Percentiles rank a stretch among this genome's conserved stretches.
Conservation (phyloP, 2,797 vertebrate species). For the Nothura maculosa region DNA sequence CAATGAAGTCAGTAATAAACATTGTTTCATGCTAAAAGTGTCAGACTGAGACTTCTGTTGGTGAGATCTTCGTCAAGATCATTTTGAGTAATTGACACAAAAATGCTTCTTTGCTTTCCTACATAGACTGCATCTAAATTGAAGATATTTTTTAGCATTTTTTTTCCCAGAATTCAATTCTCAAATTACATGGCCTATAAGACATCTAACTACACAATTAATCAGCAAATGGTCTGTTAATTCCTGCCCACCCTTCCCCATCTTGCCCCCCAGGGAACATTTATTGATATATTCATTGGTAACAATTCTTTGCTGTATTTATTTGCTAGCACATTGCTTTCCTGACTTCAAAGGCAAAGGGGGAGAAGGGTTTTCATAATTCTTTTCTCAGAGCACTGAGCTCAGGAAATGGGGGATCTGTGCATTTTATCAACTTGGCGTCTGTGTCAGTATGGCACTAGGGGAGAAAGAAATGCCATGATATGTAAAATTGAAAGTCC, state of each 20-base stretch:
- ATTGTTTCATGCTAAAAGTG: neutral
- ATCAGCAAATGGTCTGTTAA: neutral
- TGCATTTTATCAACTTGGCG: neutral
- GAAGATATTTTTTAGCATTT: neutral
- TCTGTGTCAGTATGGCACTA: neutral
- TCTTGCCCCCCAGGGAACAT: neutral
- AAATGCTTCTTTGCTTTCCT: neutral
- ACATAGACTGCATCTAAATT: neutral
- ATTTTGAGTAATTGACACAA: neutral
- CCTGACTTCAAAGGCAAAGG: neutral
- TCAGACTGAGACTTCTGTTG: neutral
- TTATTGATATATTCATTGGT: neutral
- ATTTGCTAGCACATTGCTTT: neutral
- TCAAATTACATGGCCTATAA: neutral
- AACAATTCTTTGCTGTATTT: neutral
- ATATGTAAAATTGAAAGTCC: neutral
- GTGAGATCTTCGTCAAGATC: neutral
- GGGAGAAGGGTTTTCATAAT: neutral
- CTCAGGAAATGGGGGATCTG: neutral
- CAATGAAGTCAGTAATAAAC: neutral
- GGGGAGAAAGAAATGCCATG: neutral
- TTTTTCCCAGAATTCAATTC: neutral
- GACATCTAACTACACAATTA: neutral
- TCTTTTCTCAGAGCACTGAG: neutral
- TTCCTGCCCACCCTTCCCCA: neutral